These are phyloP conservation scores for Tetraodon nigroviridis DNA, from an alignment of 2,113 vertebrate species.

Conservation along the genomic window DNA sequence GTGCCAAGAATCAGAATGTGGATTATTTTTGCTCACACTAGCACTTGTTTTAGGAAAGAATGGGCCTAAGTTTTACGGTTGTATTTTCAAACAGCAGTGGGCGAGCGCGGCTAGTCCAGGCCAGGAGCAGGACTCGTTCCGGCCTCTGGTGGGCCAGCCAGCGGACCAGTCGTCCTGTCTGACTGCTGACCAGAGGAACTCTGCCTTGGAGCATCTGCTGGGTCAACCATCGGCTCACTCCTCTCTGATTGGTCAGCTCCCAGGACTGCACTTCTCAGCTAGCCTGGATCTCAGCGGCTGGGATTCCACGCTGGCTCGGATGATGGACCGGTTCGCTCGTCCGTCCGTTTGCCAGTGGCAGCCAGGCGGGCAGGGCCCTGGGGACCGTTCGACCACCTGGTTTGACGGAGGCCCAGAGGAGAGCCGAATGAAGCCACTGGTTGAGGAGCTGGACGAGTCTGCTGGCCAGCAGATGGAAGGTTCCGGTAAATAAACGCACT, in stretches of 20 bases:
- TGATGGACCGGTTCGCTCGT: conserved; percentile 41
- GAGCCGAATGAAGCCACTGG: conserved; percentile 46
- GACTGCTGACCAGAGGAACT: conserved; percentile 18
- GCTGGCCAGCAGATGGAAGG: conserved; percentile 25
- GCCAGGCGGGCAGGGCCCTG: conserved; percentile 20
- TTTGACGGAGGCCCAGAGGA: conserved; percentile 38
- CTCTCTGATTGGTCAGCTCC: conserved; percentile 44
- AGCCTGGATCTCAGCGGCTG: conserved; percentile 17
- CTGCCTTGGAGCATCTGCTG: conserved; percentile 29
- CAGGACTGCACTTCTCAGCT: neutral
- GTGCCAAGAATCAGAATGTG: conserved; percentile 5
- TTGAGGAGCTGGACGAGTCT: conserved; percentile 48
- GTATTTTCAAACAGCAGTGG: conserved; percentile 22
- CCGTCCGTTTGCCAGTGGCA: conserved; percentile 24
- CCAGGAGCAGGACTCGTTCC: conserved; percentile 45
- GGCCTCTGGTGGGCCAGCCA: conserved; percentile 48
- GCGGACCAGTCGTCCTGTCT: conserved; percentile 52
- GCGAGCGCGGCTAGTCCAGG: neutral
- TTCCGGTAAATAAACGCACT: conserved; percentile 43
- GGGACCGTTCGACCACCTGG: conserved; percentile 22
- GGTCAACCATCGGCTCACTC: conserved; percentile 59
- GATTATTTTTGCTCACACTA: neutral
- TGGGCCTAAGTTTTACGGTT: too few relatives aligned
- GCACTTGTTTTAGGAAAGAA: too few relatives aligned
- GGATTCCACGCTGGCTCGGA: conserved; percentile 50